Percentiles rank a stretch among this genome's conserved stretches.
Evolutionary conservation across 2,113 vertebrate genomes (phyloP).

Genomic region (Rhegmatorhina hoffmannsi): DNA sequence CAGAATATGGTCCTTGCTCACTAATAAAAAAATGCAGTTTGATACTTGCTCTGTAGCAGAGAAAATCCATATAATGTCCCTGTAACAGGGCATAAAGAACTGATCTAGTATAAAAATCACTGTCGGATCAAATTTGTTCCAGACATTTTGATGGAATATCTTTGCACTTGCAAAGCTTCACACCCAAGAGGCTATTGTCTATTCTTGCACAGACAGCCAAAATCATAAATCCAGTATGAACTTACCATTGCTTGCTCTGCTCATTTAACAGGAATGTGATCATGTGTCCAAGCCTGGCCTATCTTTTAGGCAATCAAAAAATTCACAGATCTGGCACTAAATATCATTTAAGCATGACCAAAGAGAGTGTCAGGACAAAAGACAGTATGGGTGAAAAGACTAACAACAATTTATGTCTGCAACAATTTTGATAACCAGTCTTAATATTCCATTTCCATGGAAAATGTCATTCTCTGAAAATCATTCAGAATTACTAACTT

Average conservation of each 20-base stretch:
- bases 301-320: background rate
- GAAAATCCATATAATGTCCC: background rate
- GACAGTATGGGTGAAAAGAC: background rate
- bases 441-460: background rate
- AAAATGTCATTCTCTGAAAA: background rate
- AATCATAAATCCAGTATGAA: background rate
- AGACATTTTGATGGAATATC: background rate
- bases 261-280: background rate
- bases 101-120: background rate
- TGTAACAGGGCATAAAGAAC: slow-evolving; percentile 7
- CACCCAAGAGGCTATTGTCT: background rate
- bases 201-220: background rate
- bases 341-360: background rate
- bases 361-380: background rate
- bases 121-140: slow-evolving; percentile 23
- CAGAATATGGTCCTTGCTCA: background rate
- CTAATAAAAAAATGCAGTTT: background rate
- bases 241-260: background rate
- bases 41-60: background rate
- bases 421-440: background rate
- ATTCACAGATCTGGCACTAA: background rate
- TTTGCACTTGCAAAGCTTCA: background rate
- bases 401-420: background rate
- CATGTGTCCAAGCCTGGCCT: background rate
- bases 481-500: background rate